A percentile compares a stretch with the other conserved stretches of the same genome.
Evolutionary conservation across 2,888 invertebrate genomes (phyloP).

Genomic region (Drosophila testacea): DNA sequence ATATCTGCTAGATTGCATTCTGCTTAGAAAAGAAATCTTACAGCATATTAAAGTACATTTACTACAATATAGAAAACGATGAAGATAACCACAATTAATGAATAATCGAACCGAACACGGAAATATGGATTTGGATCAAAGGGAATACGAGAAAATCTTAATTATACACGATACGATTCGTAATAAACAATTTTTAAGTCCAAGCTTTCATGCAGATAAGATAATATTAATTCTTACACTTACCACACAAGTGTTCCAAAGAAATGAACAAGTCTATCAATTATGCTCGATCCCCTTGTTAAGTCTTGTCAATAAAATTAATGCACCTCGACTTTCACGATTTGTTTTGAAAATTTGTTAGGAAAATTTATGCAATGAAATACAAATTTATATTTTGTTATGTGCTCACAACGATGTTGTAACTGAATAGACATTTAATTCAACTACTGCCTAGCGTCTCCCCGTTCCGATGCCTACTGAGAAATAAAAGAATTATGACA

Average conservation of each 20-base stretch:
- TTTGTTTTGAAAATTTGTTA: slow-evolving; percentile 24
- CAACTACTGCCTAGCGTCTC: background rate
- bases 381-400: slow-evolving; percentile 16
- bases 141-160: too few relatives aligned
- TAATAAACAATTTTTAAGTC: too few relatives aligned
- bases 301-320: slow-evolving; percentile 3
- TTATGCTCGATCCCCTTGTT: background rate
- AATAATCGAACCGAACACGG: too few relatives aligned
- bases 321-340: slow-evolving; percentile 24
- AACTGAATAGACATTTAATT: slow-evolving; percentile 21
- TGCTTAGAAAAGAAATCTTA: too few relatives aligned
- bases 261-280: background rate
- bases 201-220: background rate
- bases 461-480: slow-evolving; percentile 15
- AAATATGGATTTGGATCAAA: too few relatives aligned
- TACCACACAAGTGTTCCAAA: slow-evolving; percentile 8
- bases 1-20: too few relatives aligned
- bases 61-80: too few relatives aligned
- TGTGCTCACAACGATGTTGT: slow-evolving; percentile 33
- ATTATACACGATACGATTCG: too few relatives aligned
- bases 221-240: slow-evolving; percentile 1
- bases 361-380: slow-evolving; percentile 16
- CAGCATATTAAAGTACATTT: too few relatives aligned
- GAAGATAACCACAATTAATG: too few relatives aligned
- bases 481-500: background rate